Conservation (phyloP, 2,113 vertebrate species). For the Puntigrus tetrazona region DNA sequence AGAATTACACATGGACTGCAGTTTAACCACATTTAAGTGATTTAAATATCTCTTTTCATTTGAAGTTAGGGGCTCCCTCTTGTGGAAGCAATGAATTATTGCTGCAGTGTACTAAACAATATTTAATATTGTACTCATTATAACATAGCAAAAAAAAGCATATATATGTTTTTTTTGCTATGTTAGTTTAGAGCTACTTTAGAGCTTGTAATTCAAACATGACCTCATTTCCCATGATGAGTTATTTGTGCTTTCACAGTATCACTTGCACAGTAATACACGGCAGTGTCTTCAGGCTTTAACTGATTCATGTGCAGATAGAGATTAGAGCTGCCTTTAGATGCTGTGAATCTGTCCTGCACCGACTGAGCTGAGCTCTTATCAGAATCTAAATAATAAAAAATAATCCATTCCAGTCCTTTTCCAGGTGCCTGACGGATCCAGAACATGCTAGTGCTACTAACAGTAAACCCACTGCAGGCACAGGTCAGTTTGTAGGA, state of each 20-base stretch:
- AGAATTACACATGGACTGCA: not conserved
- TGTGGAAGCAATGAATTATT: too few relatives aligned
- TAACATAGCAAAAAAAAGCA: too few relatives aligned
- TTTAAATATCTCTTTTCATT: not conserved
- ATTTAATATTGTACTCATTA: too few relatives aligned
- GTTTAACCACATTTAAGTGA: not conserved
- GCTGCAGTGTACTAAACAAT: too few relatives aligned
- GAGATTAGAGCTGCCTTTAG: too few relatives aligned
- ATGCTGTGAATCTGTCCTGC: constrained; percentile 38
- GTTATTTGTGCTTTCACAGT: too few relatives aligned
- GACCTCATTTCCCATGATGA: too few relatives aligned
- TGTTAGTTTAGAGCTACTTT: too few relatives aligned
- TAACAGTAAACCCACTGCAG: constrained; percentile 46
- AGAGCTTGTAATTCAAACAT: too few relatives aligned
- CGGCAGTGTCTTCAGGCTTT: constrained; percentile 22
- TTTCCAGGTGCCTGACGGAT: constrained; percentile 47
- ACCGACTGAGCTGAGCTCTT: constrained; percentile 30
- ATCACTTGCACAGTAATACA: constrained; percentile 45
- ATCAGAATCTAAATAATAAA: constrained; percentile 4
- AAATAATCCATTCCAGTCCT: constrained; percentile 60
- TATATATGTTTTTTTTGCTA: too few relatives aligned
- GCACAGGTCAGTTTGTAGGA: constrained; percentile 37
- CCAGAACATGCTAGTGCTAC: constrained; percentile 10
- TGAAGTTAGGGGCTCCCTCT: too few relatives aligned
- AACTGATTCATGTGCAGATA: constrained; percentile 14